Percentiles rank a stretch among this genome's conserved stretches.
These are phyloP conservation scores for Amblyopsis rosae DNA, from an alignment of 2,113 vertebrate genomes.

Conservation along the genomic window DNA sequence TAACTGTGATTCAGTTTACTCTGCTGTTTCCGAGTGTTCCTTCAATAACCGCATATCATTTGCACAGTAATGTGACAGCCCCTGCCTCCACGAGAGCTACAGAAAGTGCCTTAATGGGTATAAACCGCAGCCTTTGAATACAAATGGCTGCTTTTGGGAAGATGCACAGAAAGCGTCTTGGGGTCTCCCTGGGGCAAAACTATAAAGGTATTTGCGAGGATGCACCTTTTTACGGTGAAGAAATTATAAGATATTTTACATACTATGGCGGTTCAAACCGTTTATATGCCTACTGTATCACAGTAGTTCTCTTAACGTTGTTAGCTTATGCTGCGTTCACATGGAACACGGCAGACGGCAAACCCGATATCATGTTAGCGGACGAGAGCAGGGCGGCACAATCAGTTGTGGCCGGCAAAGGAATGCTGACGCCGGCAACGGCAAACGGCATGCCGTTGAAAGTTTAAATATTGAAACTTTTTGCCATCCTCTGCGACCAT, in stretches of 20 bases:
- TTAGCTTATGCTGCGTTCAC: too few species aligned
- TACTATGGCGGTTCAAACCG: slow-evolving; percentile 39
- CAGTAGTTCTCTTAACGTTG: too few species aligned
- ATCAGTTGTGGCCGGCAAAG: too few species aligned
- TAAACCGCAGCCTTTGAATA: slow-evolving; percentile 64
- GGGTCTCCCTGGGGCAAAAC: slow-evolving; percentile 21
- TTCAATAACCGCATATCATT: slow-evolving; percentile 69
- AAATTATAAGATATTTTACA: slow-evolving; percentile 37
- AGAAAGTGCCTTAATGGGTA: slow-evolving; percentile 63
- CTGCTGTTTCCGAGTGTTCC: slow-evolving; percentile 63
- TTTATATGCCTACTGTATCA: slow-evolving; percentile 19
- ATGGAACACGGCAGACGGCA: too few species aligned
- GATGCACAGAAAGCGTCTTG: slow-evolving; percentile 7
- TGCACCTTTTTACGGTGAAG: slow-evolving; percentile 20
- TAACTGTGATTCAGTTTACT: slow-evolving; percentile 64
- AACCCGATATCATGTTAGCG: too few species aligned
- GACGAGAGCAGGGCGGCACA: too few species aligned
- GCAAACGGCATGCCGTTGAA: too few species aligned
- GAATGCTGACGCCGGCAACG: too few species aligned
- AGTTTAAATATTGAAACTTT: too few species aligned
- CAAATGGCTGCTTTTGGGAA: slow-evolving; percentile 61
- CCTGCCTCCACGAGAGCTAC: slow-evolving; percentile 50
- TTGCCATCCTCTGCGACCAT: too few species aligned
- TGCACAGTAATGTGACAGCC: slow-evolving; percentile 75
- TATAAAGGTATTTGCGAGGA: slow-evolving; percentile 41